Conservation (phyloP, 2,888 invertebrate species). For the Acholoe squamosa region DNA sequence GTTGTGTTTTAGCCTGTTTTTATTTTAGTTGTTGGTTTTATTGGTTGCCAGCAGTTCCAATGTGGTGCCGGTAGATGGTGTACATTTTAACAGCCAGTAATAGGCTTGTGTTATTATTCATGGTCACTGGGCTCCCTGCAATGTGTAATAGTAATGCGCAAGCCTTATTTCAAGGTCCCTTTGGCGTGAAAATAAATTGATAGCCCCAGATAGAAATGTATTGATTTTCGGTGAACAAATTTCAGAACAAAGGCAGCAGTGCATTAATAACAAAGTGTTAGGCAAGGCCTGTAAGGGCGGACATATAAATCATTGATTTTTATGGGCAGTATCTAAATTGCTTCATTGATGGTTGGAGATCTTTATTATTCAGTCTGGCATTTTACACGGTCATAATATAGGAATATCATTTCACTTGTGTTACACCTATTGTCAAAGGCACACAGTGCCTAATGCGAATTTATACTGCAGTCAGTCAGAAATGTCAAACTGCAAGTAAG, state of each 20-base stretch:
- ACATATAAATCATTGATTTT: slow-evolving; percentile 29
- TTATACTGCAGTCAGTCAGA: slow-evolving; percentile 1
- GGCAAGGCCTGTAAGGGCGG: neutral
- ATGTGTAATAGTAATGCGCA: neutral
- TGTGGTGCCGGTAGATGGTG: neutral
- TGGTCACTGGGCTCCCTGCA: neutral
- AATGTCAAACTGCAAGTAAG: neutral
- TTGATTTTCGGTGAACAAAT: slow-evolving; percentile 25
- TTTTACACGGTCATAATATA: slow-evolving; percentile 6
- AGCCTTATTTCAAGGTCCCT: neutral
- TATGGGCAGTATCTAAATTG: neutral
- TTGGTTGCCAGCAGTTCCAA: neutral
- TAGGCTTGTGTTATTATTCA: neutral
- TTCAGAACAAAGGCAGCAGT: slow-evolving; percentile 24
- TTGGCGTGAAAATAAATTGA: neutral
- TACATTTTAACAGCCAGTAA: neutral
- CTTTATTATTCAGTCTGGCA: neutral
- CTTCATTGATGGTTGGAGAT: neutral
- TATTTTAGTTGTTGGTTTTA: neutral
- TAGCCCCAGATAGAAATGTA: slow-evolving; percentile 9
- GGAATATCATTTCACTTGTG: slow-evolving; percentile 29
- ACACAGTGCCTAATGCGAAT: neutral
- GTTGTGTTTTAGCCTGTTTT: neutral
- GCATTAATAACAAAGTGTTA: neutral
- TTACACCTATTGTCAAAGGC: neutral